Percentiles rank a stretch among this genome's conserved stretches.
Conservation (phyloP, 2,113 vertebrate species). For the Nipponia nippon region DNA sequence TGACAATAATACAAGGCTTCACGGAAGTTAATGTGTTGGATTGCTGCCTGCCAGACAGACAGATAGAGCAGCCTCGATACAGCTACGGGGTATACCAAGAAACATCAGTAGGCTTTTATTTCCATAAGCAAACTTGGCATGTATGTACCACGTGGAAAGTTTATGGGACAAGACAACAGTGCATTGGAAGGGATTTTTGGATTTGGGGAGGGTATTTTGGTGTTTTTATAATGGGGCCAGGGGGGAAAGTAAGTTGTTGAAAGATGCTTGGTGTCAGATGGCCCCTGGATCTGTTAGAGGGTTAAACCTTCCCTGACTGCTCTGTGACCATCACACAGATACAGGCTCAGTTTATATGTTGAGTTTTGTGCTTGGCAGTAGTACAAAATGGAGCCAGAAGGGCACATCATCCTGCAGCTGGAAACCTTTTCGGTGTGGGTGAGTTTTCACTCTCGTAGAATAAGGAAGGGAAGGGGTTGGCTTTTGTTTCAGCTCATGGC, state of each 20-base stretch:
- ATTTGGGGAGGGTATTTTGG: background rate
- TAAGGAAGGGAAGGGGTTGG: background rate
- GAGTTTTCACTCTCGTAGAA: background rate
- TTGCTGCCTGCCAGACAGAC: background rate
- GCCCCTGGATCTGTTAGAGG: background rate
- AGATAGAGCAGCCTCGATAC: background rate
- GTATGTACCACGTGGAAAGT: rapidly evolving
- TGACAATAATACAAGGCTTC: background rate
- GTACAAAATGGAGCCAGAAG: background rate
- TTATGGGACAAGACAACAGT: background rate
- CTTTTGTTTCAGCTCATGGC: background rate
- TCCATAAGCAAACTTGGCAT: background rate
- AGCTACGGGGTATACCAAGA: background rate
- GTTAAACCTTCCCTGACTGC: background rate
- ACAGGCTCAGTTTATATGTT: background rate
- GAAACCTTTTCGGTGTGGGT: background rate
- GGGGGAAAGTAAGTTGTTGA: background rate
- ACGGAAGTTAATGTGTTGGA: background rate
- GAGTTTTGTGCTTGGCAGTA: background rate
- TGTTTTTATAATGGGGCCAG: background rate
- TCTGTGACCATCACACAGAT: background rate
- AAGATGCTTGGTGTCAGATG: background rate
- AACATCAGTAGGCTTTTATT: background rate
- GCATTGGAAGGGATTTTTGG: background rate
- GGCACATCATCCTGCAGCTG: background rate